These are phyloP conservation scores for Prunella fulvescens DNA, from an alignment of 2,113 vertebrate genomes.

Conservation along the genomic window DNA sequence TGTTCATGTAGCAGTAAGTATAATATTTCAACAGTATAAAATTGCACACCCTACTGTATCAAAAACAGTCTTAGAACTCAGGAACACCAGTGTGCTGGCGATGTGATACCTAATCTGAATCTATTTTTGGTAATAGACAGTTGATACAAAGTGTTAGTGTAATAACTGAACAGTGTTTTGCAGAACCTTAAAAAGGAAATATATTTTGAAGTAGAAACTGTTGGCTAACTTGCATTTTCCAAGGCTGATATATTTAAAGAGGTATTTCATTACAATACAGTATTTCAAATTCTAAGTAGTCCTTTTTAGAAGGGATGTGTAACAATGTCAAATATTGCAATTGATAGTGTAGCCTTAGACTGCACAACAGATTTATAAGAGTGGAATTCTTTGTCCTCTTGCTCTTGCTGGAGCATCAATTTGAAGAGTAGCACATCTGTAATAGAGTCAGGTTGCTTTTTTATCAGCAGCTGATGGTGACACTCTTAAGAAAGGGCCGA, in stretches of 20 bases:
- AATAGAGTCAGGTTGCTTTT: background rate
- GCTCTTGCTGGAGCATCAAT: background rate
- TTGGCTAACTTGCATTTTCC: background rate
- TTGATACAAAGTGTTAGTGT: background rate
- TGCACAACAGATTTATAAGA: background rate
- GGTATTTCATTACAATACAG: background rate
- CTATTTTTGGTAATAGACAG: background rate
- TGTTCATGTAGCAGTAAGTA: background rate
- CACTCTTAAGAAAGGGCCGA: background rate
- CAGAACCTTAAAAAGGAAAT: slow-evolving; percentile 16
- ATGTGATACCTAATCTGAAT: background rate
- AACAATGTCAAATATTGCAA: background rate
- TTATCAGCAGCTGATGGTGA: background rate
- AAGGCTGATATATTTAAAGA: background rate
- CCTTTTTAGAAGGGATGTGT: background rate
- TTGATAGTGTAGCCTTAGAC: background rate
- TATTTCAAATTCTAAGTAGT: background rate
- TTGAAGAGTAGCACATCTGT: background rate
- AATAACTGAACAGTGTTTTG: slow-evolving; percentile 23
- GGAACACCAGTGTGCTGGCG: background rate
- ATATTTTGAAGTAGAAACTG: background rate
- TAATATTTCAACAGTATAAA: background rate
- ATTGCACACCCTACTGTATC: background rate
- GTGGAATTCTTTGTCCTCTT: background rate
- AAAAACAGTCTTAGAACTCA: background rate